Evolutionary conservation across 2,888 invertebrate genomes (phyloP), one percentile per base, ranked within the genome.

Genomic region (Drosophila austrosaltans): DNA sequence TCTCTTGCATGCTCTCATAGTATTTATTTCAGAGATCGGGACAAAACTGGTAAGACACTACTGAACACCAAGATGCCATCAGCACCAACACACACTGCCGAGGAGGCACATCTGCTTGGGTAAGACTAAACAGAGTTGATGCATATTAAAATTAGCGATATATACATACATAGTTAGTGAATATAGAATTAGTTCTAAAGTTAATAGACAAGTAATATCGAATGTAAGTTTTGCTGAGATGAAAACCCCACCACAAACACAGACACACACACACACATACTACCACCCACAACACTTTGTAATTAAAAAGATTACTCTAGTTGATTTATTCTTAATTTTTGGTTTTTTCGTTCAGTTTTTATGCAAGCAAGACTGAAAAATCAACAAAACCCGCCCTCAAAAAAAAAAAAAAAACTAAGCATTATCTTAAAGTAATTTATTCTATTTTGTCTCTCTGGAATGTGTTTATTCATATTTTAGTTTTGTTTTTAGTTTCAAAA

Each of bases 81-180:
- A 90, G 92, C 92, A 89, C 92, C 92, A 89, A 90, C 92, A 90
- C 91, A 92, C 83, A 92, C 91, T 90, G 95, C 96, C 92, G 97
- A 97, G 94, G 96, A 97, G 94, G 96, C 96, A 86, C 96, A 97
- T 91, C 95, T 97, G 77, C 94, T 97, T 92, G 96, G 97, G 97
- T 97, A 95, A 96, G 96, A 63, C 32, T 16, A 40, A 57, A 40
- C 48, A 65, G 42, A 62, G 32, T 36, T 10, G 10, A 36, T 36
- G 8, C 8, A 39, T 39, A 39, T 39, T 28, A 3, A 28, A 10
- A 12, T n/a, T 40, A 40, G 16, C 16, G 22, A 48, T 16, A 36
- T 36, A 48, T 16, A 4, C 25, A 48, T 36, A 40, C n/a, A 40
- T 40, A n/a, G n/a, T n/a, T 40, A 40, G 22, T 25, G 10, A 6